These are phyloP conservation scores for Athalia rosae DNA, from an alignment of 2,888 invertebrate genomes.

Conservation along the genomic window DNA sequence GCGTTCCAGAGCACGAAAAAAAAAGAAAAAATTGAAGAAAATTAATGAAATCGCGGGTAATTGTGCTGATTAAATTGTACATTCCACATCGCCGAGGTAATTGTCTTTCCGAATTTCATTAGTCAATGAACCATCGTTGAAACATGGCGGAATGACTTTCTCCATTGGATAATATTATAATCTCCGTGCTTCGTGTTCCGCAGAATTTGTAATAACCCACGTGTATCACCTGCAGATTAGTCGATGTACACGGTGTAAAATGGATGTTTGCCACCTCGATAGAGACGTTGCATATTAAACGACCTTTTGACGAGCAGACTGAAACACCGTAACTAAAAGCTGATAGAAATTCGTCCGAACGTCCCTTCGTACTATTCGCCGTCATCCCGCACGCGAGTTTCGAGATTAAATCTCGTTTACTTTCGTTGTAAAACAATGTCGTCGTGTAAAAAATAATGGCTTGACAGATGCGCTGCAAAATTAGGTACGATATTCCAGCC, in stretches of 20 bases:
- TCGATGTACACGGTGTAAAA: not conserved
- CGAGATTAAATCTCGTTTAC: slow-evolving; percentile 16
- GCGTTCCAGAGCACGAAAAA: no score
- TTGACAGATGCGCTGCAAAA: not conserved
- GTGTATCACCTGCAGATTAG: not conserved
- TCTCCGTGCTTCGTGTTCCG: slow-evolving; percentile 21
- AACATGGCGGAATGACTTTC: not conserved
- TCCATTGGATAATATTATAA: not conserved
- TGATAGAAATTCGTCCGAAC: slow-evolving; percentile 1
- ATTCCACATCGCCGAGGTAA: not conserved
- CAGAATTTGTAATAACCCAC: slow-evolving; percentile 31
- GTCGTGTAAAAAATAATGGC: not conserved
- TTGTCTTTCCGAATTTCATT: not conserved
- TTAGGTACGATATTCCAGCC: not conserved
- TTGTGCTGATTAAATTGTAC: no score
- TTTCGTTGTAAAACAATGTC: slow-evolving; percentile 26
- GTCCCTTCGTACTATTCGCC: not conserved
- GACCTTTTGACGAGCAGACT: slow-evolving; percentile 31
- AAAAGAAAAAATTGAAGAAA: no score
- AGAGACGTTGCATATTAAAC: slow-evolving; percentile 41
- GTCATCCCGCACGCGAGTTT: not conserved
- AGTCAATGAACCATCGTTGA: no score
- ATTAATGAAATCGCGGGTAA: no score
- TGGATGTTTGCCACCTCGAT: slow-evolving; percentile 31
- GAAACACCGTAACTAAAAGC: not conserved